A percentile compares a stretch with the other conserved stretches of the same genome.
phyloP scores from a whole-genome alignment of 2,888 invertebrate genomes.

The Nomada fabriciana region DNA sequence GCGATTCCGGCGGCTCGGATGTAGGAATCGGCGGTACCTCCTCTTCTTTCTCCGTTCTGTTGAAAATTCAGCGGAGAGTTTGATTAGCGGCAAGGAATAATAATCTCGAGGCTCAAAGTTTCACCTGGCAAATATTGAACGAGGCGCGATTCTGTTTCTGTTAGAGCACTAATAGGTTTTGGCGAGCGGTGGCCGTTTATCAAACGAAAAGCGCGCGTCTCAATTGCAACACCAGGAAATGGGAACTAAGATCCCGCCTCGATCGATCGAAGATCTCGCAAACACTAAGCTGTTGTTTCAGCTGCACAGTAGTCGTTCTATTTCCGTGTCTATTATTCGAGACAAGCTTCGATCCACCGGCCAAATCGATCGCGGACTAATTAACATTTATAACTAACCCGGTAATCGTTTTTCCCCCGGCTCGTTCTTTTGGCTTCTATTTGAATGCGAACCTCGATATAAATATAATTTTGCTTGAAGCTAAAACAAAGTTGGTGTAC shows the following conservation, averaged over 20 bases:
- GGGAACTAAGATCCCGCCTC: constrained; percentile 56
- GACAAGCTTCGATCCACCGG: constrained; percentile 80
- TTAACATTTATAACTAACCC: constrained; percentile 84
- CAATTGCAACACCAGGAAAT: constrained; percentile 27
- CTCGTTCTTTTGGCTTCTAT: not conserved
- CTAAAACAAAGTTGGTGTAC: too few relatives aligned
- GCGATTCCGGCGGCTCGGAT: constrained; percentile 82
- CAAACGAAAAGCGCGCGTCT: constrained; percentile 27
- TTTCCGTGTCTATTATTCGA: constrained; percentile 83
- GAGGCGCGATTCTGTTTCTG: not conserved
- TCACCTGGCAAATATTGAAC: too few relatives aligned
- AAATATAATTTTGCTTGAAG: not conserved
- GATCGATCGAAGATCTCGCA: constrained; percentile 75
- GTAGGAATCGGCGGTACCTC: constrained; percentile 82
- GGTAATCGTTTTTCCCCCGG: constrained; percentile 71
- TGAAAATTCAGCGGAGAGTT: constrained; percentile 1
- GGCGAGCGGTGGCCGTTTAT: too few relatives aligned
- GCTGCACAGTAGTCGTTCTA: constrained; percentile 78
- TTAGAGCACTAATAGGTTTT: too few relatives aligned
- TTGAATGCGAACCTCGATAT: not conserved
- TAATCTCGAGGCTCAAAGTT: too few relatives aligned
- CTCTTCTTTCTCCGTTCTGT: constrained; percentile 80
- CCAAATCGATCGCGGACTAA: constrained; percentile 84
- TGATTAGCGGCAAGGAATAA: not conserved
- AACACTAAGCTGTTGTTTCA: constrained; percentile 76